These are phyloP conservation scores for Thelaira solivaga DNA, from an alignment of 2,888 invertebrate genomes.

Conservation along the genomic window DNA sequence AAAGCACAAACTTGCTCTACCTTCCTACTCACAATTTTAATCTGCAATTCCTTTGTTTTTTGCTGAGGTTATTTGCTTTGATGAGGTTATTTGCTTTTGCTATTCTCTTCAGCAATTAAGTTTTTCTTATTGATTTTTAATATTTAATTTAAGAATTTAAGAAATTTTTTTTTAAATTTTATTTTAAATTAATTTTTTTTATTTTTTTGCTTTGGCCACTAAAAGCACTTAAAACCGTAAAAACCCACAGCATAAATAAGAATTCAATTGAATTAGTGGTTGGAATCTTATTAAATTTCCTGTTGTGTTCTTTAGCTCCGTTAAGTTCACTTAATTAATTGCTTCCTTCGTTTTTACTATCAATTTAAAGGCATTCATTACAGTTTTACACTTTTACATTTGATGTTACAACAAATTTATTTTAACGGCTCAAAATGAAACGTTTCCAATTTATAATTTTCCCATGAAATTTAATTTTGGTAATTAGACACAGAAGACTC, in stretches of 20 bases:
- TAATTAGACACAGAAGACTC: constrained; percentile 3
- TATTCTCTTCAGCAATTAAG: neutral
- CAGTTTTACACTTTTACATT: neutral
- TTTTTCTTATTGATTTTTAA: constrained; percentile 23
- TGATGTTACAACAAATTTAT: neutral
- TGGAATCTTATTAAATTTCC: constrained; percentile 41
- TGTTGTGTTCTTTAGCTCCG: constrained; percentile 11
- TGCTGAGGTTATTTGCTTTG: constrained; percentile 25
- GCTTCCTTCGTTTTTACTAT: constrained; percentile 46
- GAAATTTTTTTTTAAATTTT: constrained; percentile 20
- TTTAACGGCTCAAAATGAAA: neutral
- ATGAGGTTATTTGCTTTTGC: constrained; percentile 50
- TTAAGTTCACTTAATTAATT: constrained; percentile 36
- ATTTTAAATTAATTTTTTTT: neutral
- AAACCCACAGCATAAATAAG: neutral
- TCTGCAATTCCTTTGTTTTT: constrained; percentile 2
- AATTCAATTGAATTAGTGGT: constrained; percentile 11
- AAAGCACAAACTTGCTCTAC: neutral
- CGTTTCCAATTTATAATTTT: neutral
- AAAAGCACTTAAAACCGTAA: neutral
- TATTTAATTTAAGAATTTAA: constrained; percentile 22
- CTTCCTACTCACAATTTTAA: constrained; percentile 20
- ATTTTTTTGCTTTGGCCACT: neutral
- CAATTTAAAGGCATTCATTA: neutral
- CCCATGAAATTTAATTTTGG: neutral